Conservation (phyloP, 2,113 vertebrate genomes). For the Axis porcinus region DNA sequence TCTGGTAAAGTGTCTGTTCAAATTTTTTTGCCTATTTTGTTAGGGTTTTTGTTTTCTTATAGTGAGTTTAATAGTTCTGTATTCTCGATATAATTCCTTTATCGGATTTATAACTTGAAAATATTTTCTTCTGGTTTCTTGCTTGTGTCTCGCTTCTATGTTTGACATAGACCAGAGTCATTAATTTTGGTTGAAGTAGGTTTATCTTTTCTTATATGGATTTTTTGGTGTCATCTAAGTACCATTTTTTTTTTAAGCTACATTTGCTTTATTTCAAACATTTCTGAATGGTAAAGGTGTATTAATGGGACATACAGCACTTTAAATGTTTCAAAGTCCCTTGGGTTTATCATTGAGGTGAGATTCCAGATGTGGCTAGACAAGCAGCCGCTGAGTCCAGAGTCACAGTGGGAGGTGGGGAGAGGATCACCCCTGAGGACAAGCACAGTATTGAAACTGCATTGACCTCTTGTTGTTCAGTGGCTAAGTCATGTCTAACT, state of each 20-base stretch:
- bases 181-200: background rate
- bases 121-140: background rate
- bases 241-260: background rate
- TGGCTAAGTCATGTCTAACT: background rate
- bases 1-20: background rate
- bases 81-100: background rate
- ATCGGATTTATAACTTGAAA: background rate
- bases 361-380: background rate
- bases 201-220: background rate
- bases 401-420: accelerated
- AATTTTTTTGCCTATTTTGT: background rate
- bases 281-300: background rate
- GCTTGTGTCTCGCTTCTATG: background rate
- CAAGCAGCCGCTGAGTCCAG: background rate
- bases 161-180: background rate
- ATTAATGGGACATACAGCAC: background rate
- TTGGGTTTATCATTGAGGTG: background rate
- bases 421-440: background rate
- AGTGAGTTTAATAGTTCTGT: background rate
- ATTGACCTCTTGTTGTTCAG: background rate
- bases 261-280: background rate
- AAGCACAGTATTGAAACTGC: background rate
- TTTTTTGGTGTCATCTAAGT: background rate
- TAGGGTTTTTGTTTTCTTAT: background rate
- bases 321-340: background rate